Conservation (phyloP, 2,113 vertebrate genomes). For the Aplodontia rufa region DNA sequence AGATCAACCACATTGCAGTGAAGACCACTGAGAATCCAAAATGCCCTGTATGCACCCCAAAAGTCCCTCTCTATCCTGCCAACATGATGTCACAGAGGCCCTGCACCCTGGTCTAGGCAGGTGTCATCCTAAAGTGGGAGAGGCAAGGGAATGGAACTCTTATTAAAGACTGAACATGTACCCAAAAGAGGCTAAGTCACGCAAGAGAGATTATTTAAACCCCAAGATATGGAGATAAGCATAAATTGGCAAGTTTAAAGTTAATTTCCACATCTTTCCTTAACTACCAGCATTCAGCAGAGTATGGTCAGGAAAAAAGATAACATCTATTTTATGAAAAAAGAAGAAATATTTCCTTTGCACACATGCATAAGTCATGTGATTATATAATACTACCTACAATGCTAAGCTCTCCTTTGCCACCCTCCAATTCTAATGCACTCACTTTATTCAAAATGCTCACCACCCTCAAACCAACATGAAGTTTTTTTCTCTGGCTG, state of each 20-base stretch:
- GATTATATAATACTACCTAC: not conserved
- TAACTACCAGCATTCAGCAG: not conserved
- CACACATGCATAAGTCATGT: not conserved
- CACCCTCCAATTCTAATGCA: not conserved
- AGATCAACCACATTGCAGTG: not conserved
- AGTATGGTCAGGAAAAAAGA: not conserved
- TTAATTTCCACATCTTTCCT: not conserved
- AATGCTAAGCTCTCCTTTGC: not conserved
- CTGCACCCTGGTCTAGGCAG: not conserved
- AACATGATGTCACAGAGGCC: not conserved
- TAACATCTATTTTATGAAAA: not conserved
- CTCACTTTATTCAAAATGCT: not conserved
- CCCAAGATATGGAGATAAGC: not conserved
- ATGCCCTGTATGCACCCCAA: not conserved
- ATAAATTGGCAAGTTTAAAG: not conserved
- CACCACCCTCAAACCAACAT: not conserved
- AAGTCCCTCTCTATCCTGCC: not conserved
- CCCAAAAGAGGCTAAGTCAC: not conserved
- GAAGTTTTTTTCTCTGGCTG: slow-evolving; percentile 9
- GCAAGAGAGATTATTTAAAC: not conserved
- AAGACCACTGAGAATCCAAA: not conserved
- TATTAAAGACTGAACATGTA: not conserved
- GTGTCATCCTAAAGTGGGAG: not conserved
- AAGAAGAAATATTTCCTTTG: not conserved
- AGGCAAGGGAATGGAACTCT: not conserved